These are phyloP conservation scores for Phorcus lineatus DNA, from an alignment of 2,888 invertebrate genomes.

Conservation along the genomic window DNA sequence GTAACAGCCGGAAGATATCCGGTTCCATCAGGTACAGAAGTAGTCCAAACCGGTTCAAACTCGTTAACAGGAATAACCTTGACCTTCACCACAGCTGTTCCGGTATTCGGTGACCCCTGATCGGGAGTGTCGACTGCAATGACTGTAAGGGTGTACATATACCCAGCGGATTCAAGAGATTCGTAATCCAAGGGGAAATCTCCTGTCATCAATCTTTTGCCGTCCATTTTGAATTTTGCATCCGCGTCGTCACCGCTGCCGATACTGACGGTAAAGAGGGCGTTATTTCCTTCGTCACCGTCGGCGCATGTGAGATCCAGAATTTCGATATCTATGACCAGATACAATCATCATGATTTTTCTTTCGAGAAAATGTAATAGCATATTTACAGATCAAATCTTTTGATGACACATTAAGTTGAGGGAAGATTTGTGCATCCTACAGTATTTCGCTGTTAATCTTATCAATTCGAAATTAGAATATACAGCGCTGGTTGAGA, in stretches of 20 bases:
- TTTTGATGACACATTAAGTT: too few species aligned
- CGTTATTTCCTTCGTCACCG: slow-evolving; percentile 8
- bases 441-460: too few species aligned
- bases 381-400: too few species aligned
- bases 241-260: not conserved
- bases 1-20: not conserved
- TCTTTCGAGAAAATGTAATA: too few species aligned
- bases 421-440: too few species aligned
- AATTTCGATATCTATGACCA: not conserved
- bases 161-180: not conserved
- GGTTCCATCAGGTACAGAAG: not conserved
- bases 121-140: slow-evolving; percentile 4
- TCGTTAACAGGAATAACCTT: slow-evolving; percentile 1
- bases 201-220: not conserved
- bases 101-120: not conserved
- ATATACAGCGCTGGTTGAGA: too few species aligned
- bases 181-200: not conserved
- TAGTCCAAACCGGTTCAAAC: not conserved
- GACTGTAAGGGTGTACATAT: not conserved
- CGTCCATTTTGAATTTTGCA: not conserved
- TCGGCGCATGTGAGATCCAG: not conserved
- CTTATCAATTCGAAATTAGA: too few species aligned
- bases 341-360: too few species aligned
- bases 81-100: not conserved
- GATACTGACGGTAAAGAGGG: not conserved